Evolutionary conservation across 1,140 invertebrate genomes (phyloP), one percentile per base, ranked within the genome.

Genomic region (Macrocentrus cingulum): DNA sequence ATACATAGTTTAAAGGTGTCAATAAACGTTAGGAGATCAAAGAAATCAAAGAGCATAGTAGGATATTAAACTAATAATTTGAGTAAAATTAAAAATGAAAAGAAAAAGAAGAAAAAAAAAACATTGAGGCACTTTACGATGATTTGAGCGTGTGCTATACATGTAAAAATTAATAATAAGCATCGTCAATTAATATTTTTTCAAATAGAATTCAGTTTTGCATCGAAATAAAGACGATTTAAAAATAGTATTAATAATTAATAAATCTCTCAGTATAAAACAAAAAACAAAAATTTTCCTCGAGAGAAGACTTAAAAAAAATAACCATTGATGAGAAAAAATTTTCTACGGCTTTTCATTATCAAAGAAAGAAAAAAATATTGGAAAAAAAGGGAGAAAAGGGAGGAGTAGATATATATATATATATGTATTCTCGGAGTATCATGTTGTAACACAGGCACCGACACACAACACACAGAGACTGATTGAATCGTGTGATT

Each of bases 401-500:
- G 46, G 48, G 34, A 59, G 22, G 42, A 29, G 36, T 37, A 52
- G n/a, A 39, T 11, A 19, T 18, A 13, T 15, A 41, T 8, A 41
- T 6, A 11, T 9, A 16, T 23, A 5, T 44, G 37, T 44, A 22
- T 46, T 45, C 25, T 59, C 36, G 57, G 49, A 52, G 7, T 15
- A 39, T 39, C 36, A 39, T 39, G 59, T 61, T 45, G 56, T 45
- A 49, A 13, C 23, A 61, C 54, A 61, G 51, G 64, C 63, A 69
- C 59, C 67, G 69, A 71, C 66, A 39, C 36, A 39, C 7, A 68
- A 68, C 61, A 71, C 62, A 67, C 63, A 69, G 66, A 68, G 65
- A 71, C 58, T 62, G 56, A 53, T 56, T 64, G 52, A 61, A 51
- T 53, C 52, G 60, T 60, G 64, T 66, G 66, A 71, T 65, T 64